A percentile compares a stretch with the other conserved stretches of the same genome.
Conservation (phyloP, 2,797 vertebrate species). For the Kryptolebias ocellatus region DNA sequence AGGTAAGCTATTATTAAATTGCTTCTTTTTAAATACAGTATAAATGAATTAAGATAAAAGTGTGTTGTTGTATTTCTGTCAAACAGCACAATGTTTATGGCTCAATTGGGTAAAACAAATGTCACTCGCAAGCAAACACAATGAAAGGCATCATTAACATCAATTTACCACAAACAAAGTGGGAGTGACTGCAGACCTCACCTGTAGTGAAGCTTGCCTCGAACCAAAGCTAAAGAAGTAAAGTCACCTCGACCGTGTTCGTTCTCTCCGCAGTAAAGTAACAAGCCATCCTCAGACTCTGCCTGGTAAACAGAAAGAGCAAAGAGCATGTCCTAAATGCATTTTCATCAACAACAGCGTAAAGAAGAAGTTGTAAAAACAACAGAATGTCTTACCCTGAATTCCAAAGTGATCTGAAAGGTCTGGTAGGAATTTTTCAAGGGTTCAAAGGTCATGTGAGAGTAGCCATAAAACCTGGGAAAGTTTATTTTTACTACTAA, state of each 20-base stretch:
- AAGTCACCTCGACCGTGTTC: constrained; percentile 92
- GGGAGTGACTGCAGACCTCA: constrained; percentile 51
- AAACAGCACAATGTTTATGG: background rate
- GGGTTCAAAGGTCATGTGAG: constrained; percentile 94
- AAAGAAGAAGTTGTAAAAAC: background rate
- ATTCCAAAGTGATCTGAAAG: constrained; percentile 93
- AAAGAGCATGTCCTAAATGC: constrained; percentile 11
- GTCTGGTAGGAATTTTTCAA: constrained; percentile 94
- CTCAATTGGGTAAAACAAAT: background rate
- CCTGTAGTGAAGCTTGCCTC: constrained; percentile 91
- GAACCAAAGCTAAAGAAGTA: constrained; percentile 88
- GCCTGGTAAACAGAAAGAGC: constrained; percentile 76
- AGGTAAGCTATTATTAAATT: background rate
- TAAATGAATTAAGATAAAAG: background rate
- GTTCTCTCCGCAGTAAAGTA: constrained; percentile 95
- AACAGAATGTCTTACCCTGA: constrained; percentile 84
- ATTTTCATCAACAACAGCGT: background rate
- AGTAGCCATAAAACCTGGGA: constrained; percentile 92
- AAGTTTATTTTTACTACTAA: constrained; percentile 89
- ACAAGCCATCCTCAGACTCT: constrained; percentile 88
- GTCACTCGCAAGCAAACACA: background rate
- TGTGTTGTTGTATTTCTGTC: background rate
- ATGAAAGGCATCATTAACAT: background rate
- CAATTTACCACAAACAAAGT: background rate
- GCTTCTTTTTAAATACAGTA: no score